Percentiles rank a stretch among this genome's conserved stretches.
phyloP scores from a whole-genome alignment of 1,140 invertebrate genomes.

The Hyposmocoma kahamanoa region DNA sequence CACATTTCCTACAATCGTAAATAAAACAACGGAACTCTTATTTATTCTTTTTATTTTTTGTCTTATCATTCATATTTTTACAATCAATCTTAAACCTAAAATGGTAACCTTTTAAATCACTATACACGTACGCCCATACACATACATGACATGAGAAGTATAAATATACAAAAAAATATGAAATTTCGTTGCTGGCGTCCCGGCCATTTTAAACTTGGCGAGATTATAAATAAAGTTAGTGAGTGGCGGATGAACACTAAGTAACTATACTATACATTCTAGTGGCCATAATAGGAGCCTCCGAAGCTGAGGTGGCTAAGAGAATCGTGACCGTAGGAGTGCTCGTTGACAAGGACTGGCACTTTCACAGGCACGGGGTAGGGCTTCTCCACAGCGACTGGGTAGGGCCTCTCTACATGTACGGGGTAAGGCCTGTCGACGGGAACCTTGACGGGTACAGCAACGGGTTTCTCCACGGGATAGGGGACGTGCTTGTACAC shows the following conservation, averaged over 20 bases:
- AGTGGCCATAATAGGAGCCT: slow-evolving; percentile 69
- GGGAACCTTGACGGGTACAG: slow-evolving; percentile 77
- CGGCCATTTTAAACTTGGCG: slow-evolving; percentile 41
- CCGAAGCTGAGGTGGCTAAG: slow-evolving; percentile 40
- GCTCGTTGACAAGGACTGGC: slow-evolving; percentile 51
- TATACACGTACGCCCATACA: slow-evolving; percentile 58
- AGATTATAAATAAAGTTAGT: slow-evolving; percentile 54
- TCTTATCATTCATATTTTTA: slow-evolving; percentile 55
- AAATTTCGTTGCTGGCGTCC: slow-evolving; percentile 54
- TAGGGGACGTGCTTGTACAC: slow-evolving; percentile 76
- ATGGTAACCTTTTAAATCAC: slow-evolving; percentile 69
- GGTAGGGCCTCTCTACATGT: slow-evolving; percentile 63
- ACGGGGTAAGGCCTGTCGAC: slow-evolving; percentile 77
- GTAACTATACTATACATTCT: slow-evolving; percentile 48
- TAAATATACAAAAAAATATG: slow-evolving; percentile 53
- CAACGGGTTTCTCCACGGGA: slow-evolving; percentile 78
- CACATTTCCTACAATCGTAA: slow-evolving; percentile 16
- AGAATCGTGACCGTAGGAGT: slow-evolving; percentile 24
- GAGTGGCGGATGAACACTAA: slow-evolving; percentile 40
- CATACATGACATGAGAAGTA: slow-evolving; percentile 57
- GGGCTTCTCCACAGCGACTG: slow-evolving; percentile 73
- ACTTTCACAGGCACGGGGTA: slow-evolving; percentile 75
- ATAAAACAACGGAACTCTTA: slow-evolving; percentile 24
- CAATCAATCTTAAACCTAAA: slow-evolving; percentile 61
- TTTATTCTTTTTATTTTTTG: slow-evolving; percentile 26